phyloP scores from a whole-genome alignment of 2,888 invertebrate species.

The Nezara viridula region DNA sequence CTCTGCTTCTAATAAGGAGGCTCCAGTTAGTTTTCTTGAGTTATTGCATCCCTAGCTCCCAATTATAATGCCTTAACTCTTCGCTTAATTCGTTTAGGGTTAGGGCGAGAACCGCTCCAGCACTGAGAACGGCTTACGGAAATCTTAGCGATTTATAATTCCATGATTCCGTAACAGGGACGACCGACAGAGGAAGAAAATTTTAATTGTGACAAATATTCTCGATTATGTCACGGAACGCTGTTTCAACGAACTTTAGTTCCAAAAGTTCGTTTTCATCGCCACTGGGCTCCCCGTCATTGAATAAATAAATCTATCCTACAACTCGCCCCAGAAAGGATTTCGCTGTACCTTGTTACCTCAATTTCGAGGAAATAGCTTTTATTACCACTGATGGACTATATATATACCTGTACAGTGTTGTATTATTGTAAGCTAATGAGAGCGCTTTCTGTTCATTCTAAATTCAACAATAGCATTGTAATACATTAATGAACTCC shows the following conservation, averaged over 20 bases:
- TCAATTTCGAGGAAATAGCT: not conserved
- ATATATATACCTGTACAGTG: not conserved
- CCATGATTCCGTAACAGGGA: not conserved
- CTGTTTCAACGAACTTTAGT: not conserved
- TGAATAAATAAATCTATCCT: not conserved
- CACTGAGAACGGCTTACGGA: not conserved
- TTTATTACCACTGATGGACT: not conserved
- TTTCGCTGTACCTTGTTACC: not conserved
- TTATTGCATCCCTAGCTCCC: slow-evolving; percentile 6
- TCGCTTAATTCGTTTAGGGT: slow-evolving; percentile 7
- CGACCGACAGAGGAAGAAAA: not conserved
- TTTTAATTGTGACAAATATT: slow-evolving; percentile 24
- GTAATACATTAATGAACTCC: too few relatives aligned
- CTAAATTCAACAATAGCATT: too few relatives aligned
- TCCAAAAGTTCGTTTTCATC: not conserved
- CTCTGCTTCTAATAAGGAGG: slow-evolving; percentile 7
- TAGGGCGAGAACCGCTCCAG: not conserved
- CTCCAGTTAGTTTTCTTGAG: slow-evolving; percentile 15
- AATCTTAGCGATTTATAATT: slow-evolving; percentile 18
- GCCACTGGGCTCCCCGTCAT: not conserved
- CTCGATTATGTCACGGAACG: not conserved
- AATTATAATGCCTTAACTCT: slow-evolving; percentile 37
- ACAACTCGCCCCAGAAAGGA: not conserved
- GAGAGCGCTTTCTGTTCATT: too few relatives aligned
- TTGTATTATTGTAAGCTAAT: not conserved